Percentiles rank a stretch among this genome's conserved stretches.
phyloP scores from a whole-genome alignment of 2,888 invertebrate genomes.

The Hymenopus coronatus region DNA sequence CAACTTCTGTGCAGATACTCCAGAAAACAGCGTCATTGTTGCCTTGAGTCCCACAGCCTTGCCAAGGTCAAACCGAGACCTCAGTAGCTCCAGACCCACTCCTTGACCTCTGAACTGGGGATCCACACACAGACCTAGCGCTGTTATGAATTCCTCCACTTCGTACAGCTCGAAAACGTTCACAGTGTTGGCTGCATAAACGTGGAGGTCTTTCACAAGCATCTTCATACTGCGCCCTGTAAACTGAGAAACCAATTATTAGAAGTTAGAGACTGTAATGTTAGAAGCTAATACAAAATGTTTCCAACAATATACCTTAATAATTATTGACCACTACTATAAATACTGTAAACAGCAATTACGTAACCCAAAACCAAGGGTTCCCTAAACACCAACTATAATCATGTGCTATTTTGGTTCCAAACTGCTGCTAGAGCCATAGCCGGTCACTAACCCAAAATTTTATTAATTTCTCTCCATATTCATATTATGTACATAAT shows the following conservation, averaged over 20 bases:
- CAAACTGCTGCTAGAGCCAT: no score
- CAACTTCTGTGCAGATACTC: background rate
- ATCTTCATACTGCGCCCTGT: background rate
- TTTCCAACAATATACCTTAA: no score
- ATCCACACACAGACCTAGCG: conserved; percentile 52
- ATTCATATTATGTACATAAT: no score
- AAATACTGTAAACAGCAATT: no score
- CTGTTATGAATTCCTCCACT: conserved; percentile 49
- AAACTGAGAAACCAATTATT: background rate
- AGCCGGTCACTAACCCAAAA: no score
- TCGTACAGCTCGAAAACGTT: conserved; percentile 47
- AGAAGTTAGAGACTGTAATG: background rate
- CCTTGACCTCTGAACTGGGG: conserved; percentile 49
- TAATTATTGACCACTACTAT: no score
- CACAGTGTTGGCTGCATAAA: conserved; percentile 49
- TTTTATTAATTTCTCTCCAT: no score
- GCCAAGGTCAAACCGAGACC: conserved; percentile 44
- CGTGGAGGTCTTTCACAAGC: background rate
- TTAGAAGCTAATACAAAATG: background rate
- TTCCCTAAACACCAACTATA: no score
- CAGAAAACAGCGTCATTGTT: background rate
- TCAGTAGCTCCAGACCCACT: conserved; percentile 49
- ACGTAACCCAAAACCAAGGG: no score
- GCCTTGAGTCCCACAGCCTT: background rate
- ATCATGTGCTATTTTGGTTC: no score